phyloP scores from a whole-genome alignment of 35 echinoderm and acorn worm species.

The Strongylocentrotus purpuratus region DNA sequence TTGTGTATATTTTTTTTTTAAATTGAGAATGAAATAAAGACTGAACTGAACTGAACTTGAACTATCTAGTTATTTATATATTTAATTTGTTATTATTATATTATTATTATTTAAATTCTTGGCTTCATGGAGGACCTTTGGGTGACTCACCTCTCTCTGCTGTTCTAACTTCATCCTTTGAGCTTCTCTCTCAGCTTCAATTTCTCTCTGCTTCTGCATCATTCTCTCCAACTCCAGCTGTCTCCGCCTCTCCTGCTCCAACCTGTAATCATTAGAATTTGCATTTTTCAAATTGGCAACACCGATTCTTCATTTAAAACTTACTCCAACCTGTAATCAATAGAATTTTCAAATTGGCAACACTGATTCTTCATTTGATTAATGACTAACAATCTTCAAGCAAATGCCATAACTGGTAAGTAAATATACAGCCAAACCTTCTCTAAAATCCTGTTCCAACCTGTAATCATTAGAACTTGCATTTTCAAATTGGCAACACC shows the following conservation, averaged over 20 bases:
- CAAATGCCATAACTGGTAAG: too few relatives aligned
- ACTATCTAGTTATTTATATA: too few relatives aligned
- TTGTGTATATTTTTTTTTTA: too few relatives aligned
- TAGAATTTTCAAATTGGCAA: neutral
- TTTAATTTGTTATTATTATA: too few relatives aligned
- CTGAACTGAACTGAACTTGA: too few relatives aligned
- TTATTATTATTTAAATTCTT: too few relatives aligned
- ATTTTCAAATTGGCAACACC: neutral
- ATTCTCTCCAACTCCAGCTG: constrained; percentile 97
- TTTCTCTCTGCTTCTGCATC: constrained; percentile 84
- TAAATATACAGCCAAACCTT: too few relatives aligned
- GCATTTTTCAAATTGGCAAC: neutral
- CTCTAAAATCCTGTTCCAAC: constrained; percentile 73
- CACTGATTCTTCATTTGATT: neutral
- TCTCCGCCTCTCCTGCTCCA: constrained; percentile 92
- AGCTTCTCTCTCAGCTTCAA: constrained; percentile 94
- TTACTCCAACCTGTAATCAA: constrained; percentile 64
- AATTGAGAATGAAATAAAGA: too few relatives aligned
- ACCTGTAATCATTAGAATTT: constrained; percentile 39
- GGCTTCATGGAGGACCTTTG: neutral
- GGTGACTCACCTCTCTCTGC: constrained; percentile 83
- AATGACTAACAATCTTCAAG: too few relatives aligned
- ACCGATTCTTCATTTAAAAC: neutral
- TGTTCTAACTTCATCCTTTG: constrained; percentile 86
- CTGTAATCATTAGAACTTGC: constrained; percentile 29